Base-by-base conservation (phyloP, 2,113 vertebrate genomes). In the Fulmarus glacialis region DNA sequence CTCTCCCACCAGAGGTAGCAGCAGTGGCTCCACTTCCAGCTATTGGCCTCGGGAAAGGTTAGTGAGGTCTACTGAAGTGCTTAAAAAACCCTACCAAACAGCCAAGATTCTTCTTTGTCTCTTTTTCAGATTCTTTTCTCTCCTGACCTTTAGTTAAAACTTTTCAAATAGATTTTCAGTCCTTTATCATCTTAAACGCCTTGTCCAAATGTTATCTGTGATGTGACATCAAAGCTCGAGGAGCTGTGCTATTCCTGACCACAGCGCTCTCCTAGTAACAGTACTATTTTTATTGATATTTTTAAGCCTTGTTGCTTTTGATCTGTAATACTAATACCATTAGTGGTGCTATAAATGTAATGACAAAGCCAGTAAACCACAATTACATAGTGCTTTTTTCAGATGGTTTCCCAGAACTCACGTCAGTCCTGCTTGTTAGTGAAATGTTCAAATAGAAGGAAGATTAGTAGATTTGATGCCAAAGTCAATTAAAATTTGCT, bases 281-380 rank as follows among this genome's bases (percentile, higher is more conserved):
- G 59, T 71, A 36, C 55, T 92, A 59, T 84, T 93, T 97, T 94
- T 91, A 93, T 82, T 92, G 40, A 9, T 84, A 40, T 56, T 91
- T 96, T 91, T 75, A 72, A 77, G 56, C 60, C 21, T 71, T 53
- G 42, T 30, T 82, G 59, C 15, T 89, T 92, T 83, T 87, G 14
- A 71, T 74, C 63, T 47, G 23, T 48, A 67, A 68, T 87, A 47
- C 22, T 73, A n/a, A 73, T 52, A 56, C 72, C 80, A 81, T 89
- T 87, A 93, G n/a, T n/a, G 26, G 27, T 87, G 64, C 70, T 82
- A 56, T 89, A 89, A 92, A 89, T 72, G 43, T 72, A 87, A 87
- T 87, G 53, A 56, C 43, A 92, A 70, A 95, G 60, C 71, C 67
- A 67, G 32, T 62, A 94, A 93, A 59, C 55, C 18, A 43, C 80